Base-by-base conservation (phyloP, 2,888 invertebrate genomes). In the Hirtodrosophila confusa region DNA sequence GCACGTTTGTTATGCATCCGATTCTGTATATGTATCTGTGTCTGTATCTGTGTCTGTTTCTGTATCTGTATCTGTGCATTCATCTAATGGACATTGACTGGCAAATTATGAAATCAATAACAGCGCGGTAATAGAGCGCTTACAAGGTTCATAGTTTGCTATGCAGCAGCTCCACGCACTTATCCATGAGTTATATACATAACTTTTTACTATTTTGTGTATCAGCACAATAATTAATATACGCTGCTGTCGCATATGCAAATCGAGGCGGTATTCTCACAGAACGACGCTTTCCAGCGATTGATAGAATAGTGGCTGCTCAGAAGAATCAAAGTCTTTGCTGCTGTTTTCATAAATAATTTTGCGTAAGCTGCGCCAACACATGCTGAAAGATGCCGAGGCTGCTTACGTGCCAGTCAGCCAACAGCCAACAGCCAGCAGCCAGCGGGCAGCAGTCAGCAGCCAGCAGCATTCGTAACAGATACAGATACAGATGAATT, bases 281-380 rank as follows among this genome's bases (percentile, higher is more conserved):
- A 78, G 75, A 66, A 54, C 45, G 51, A 40, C 56, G 27, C 41
- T 82, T 80, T 80, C 69, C 77, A 83, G 71, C 61, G 72, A 79
- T 73, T 79, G 75, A 80, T 74, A 57, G 65, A 64, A 44, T 39
- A 49, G 47, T 17, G 17, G 17, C 17, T 17, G 17, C 17, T 17
- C 17, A 1, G 2, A 17, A 68, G 78, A 70, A 78, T 79, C 77
- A 70, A 63, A 85, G 77, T 68, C 41, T 45, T 50, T 40, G 65
- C 45, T 66, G 73, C 77, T 83, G 85, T 80, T 79, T 78, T 86
- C 78, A 84, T 85, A 82, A 85, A 85, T 85, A 86, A 82, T 84
- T 85, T 86, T 85, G 86, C 86, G 86, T 86, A 84, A 84, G 86
- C 75, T 64, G 70, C 69, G 64, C 66, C 72, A 69, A 63, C 78